Base-by-base conservation (phyloP, 1,140 invertebrate species). In the Danaus plexippus region DNA sequence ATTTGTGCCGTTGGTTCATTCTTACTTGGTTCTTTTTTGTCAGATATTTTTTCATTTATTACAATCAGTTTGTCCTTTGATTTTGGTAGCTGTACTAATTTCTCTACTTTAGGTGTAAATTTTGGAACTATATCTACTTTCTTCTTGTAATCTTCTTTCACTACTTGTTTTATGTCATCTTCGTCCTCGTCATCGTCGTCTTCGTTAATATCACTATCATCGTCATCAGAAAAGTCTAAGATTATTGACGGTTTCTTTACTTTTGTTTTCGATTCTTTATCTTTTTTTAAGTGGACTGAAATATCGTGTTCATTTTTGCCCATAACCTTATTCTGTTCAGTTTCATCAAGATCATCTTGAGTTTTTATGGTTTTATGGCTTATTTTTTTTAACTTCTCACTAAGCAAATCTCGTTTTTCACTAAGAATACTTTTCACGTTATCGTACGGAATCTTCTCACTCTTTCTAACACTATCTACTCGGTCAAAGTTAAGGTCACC, bases 401-500 rank as follows among this genome's bases (percentile, higher is more conserved):
- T 57, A 45, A 61, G 47, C 12, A 49, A 57, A 57, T 57, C 12
- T 53, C 54, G 59, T 48, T 61, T 61, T 18, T 57, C 59, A 48
- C 46, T 67, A n/a, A 69, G 64, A 48, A 54, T 63, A 64, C 77
- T 76, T 32, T 82, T 85, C 44, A 77, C 47, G 55, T 76, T 72
- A 45, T 76, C 78, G 52, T 63, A 59, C 15, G 54, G 45, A 60
- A 61, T 66, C 60, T 75, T 84, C 45, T 62, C 73, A 82, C 69
- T 79, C 64, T 82, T 63, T 74, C 80, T 81, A 67, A 71, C 73
- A 79, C 70, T 81, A 62, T 75, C 63, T 52, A 69, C 69, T 57
- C 69, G 64, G 69, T 67, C 70, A 66, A 77, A 65, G 63, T 76
- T 67, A 65, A 63, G 59, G 57, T 79, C 74, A 69, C 71, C 80